These are phyloP conservation scores for Thecocarcelia acutangulata DNA, from an alignment of 2,888 invertebrate genomes.

Conservation along the genomic window DNA sequence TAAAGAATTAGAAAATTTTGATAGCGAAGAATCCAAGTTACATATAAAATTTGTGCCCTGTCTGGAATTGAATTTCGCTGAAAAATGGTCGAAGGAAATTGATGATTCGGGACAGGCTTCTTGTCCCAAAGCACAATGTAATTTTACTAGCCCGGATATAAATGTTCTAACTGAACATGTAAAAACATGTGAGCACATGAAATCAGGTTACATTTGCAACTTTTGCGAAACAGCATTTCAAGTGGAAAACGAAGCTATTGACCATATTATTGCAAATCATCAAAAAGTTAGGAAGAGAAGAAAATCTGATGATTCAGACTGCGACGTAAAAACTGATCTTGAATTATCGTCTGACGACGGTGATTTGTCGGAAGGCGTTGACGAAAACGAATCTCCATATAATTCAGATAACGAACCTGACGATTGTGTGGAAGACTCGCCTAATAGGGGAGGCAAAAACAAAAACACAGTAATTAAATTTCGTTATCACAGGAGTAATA, in stretches of 20 bases:
- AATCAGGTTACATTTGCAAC: conserved; percentile 74
- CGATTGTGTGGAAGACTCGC: background rate
- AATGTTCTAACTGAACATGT: conserved; percentile 76
- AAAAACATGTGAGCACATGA: conserved; percentile 73
- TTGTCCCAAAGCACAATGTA: conserved; percentile 78
- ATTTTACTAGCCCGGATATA: conserved; percentile 73
- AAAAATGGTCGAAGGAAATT: conserved; percentile 72
- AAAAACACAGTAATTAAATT: background rate
- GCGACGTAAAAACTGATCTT: conserved; percentile 71
- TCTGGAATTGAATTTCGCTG: background rate
- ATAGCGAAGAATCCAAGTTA: conserved; percentile 8
- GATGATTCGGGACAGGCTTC: conserved; percentile 71
- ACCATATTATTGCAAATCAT: conserved; percentile 70
- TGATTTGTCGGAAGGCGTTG: conserved; percentile 72
- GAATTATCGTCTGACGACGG: conserved; percentile 71
- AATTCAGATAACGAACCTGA: background rate
- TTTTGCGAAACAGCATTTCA: conserved; percentile 69
- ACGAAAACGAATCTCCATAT: conserved; percentile 69
- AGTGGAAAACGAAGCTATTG: conserved; percentile 58
- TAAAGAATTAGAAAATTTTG: conserved; percentile 58
- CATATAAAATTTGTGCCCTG: conserved; percentile 42
- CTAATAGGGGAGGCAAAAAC: background rate
- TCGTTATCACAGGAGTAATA: background rate
- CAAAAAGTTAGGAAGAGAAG: conserved; percentile 57
- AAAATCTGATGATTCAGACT: conserved; percentile 74